A percentile compares a stretch with the other conserved stretches of the same genome.
Evolutionary conservation across 2,113 vertebrate species (phyloP).

Genomic region (Dendropsophus ebraccatus): DNA sequence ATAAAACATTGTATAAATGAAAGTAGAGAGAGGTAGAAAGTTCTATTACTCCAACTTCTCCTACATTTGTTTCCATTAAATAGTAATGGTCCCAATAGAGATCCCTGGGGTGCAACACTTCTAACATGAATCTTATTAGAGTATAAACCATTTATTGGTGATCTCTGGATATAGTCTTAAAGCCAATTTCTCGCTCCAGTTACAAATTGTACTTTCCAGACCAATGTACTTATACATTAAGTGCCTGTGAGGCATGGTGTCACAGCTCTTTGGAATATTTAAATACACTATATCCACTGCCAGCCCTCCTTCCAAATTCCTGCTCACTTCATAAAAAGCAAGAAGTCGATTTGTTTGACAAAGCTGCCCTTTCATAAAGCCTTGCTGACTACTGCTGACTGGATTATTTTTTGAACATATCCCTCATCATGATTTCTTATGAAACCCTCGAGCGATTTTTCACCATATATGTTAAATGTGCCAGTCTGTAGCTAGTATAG

Average conservation of each 20-base stretch:
- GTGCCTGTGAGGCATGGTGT: not conserved
- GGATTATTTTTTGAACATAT: not conserved
- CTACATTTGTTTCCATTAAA: not conserved
- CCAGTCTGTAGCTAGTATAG: not conserved
- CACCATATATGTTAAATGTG: slow-evolving; percentile 18
- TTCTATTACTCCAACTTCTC: not conserved
- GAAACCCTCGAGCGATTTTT: not conserved
- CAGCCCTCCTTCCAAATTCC: slow-evolving; percentile 13
- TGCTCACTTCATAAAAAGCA: slow-evolving; percentile 26
- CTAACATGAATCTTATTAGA: not conserved
- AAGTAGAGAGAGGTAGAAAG: no score
- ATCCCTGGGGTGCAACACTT: not conserved
- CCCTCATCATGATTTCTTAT: slow-evolving; percentile 17
- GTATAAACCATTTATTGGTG: not conserved
- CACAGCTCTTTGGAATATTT: slow-evolving; percentile 2
- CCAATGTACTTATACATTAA: not conserved
- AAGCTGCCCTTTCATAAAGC: slow-evolving; percentile 24
- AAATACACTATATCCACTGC: slow-evolving; percentile 3
- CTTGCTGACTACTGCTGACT: slow-evolving; percentile 11
- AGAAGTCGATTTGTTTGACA: slow-evolving; percentile 13
- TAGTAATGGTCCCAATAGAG: not conserved
- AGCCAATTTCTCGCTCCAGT: not conserved
- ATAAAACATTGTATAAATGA: not conserved
- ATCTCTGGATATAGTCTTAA: not conserved
- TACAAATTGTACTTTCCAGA: slow-evolving; percentile 24